phyloP scores from a whole-genome alignment of 2,888 invertebrate species.

The Andrena fulva region DNA sequence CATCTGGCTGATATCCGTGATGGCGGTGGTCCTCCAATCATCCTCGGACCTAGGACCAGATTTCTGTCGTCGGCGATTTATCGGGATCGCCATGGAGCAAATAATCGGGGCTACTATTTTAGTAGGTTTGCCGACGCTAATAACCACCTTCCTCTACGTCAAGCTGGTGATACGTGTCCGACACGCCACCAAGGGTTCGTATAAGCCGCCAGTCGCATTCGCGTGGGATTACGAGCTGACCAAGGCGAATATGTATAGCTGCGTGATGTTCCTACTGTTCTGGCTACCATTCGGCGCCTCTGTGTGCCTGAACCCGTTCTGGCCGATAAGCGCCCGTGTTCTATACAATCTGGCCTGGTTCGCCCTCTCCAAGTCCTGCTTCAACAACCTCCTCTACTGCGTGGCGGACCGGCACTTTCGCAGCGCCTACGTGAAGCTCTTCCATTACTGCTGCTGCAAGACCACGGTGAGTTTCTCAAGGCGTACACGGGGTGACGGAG shows the following conservation, averaged over 20 bases:
- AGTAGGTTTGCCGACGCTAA: conserved; percentile 87
- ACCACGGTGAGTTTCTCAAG: conserved; percentile 89
- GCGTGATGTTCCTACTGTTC: conserved; percentile 87
- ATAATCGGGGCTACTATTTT: conserved; percentile 86
- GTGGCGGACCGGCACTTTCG: conserved; percentile 89
- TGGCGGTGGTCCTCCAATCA: conserved; percentile 88
- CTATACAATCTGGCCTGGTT: conserved; percentile 90
- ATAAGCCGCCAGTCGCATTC: conserved; percentile 88
- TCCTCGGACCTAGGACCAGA: conserved; percentile 88
- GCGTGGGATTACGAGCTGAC: conserved; percentile 88
- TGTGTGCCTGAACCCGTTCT: conserved; percentile 86
- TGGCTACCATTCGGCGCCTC: conserved; percentile 90
- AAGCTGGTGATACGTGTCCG: conserved; percentile 86
- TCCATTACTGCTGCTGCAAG: conserved; percentile 93
- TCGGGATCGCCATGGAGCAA: conserved; percentile 87
- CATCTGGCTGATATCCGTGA: conserved; percentile 87
- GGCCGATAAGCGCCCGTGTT: conserved; percentile 85
- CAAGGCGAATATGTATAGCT: conserved; percentile 89
- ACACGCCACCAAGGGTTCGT: conserved; percentile 86
- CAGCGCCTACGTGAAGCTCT: conserved; percentile 90
- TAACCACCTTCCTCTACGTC: conserved; percentile 87
- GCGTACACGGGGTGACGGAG: conserved; percentile 86
- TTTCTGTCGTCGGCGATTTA: conserved; percentile 87
- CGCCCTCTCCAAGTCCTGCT: conserved; percentile 89
- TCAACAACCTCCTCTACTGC: conserved; percentile 89